phyloP scores from a whole-genome alignment of 1,140 invertebrate species.

The Zaprionus vittiger region DNA sequence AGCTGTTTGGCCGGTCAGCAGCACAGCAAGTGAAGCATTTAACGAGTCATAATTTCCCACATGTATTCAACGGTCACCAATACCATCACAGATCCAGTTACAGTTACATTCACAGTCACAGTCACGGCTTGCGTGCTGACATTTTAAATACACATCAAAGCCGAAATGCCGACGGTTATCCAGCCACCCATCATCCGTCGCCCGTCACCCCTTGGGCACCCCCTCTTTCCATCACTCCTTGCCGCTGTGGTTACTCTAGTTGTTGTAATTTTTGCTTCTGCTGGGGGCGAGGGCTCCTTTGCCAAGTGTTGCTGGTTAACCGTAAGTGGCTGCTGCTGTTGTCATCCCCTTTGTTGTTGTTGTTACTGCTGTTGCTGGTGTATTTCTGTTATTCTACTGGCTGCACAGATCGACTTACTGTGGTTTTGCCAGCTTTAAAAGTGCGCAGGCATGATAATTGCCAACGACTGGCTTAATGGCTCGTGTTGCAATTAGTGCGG shows the following conservation, averaged over 20 bases:
- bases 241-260: neutral
- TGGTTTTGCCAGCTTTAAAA: slow-evolving; percentile 41
- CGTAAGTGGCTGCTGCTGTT: slow-evolving; percentile 59
- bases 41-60: slow-evolving; percentile 76
- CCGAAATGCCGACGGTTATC: slow-evolving; percentile 16
- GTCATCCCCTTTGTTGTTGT: slow-evolving; percentile 1
- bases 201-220: too few species aligned
- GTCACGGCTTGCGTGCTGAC: neutral
- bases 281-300: neutral
- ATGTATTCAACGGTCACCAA: slow-evolving; percentile 46
- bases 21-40: slow-evolving; percentile 44
- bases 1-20: slow-evolving; percentile 48
- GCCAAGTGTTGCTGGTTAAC: slow-evolving; percentile 81
- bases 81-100: neutral
- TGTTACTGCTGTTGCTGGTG: neutral
- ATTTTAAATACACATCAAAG: slow-evolving; percentile 80
- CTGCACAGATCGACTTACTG: slow-evolving; percentile 15
- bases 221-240: neutral
- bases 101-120: slow-evolving; percentile 1
- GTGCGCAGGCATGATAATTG: slow-evolving; percentile 72
- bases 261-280: slow-evolving; percentile 1
- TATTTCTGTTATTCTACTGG: slow-evolving; percentile 3
- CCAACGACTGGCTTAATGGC: slow-evolving; percentile 71
- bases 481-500: slow-evolving; percentile 78
- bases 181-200: neutral